phyloP scores from a whole-genome alignment of 2,888 invertebrate genomes.

The Thera obeliscata region DNA sequence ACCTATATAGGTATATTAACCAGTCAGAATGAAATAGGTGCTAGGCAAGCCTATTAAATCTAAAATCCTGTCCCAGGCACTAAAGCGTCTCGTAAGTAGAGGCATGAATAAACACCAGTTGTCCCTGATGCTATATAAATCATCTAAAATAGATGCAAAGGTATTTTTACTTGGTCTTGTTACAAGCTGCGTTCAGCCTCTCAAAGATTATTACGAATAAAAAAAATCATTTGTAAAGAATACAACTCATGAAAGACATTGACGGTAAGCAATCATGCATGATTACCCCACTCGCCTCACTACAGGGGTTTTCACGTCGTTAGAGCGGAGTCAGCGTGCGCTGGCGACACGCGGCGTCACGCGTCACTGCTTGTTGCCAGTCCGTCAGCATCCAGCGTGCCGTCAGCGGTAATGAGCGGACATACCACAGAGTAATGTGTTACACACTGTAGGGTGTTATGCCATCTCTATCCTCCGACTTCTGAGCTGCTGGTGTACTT shows the following conservation, averaged over 20 bases:
- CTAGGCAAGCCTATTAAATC: too few relatives aligned
- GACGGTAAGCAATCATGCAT: slow-evolving; percentile 14
- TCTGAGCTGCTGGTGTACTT: too few relatives aligned
- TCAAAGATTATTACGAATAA: not conserved
- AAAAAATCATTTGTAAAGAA: not conserved
- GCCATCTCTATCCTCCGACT: too few relatives aligned
- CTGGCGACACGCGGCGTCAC: slow-evolving; percentile 30
- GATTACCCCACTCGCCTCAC: slow-evolving; percentile 15
- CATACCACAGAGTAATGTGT: slow-evolving; percentile 14
- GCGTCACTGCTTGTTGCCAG: slow-evolving; percentile 29
- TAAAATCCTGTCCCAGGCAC: too few relatives aligned
- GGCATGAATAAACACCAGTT: too few relatives aligned
- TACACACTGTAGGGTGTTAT: not conserved
- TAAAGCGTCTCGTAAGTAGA: too few relatives aligned
- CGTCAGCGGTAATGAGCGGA: slow-evolving; percentile 37
- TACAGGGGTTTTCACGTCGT: slow-evolving; percentile 22
- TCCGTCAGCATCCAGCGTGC: slow-evolving; percentile 34
- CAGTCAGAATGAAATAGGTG: too few relatives aligned
- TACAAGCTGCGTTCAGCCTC: not conserved
- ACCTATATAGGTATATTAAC: too few relatives aligned
- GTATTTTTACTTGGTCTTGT: too few relatives aligned
- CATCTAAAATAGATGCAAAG: too few relatives aligned
- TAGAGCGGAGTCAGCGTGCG: slow-evolving; percentile 8
- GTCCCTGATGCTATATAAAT: too few relatives aligned
- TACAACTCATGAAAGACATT: not conserved